These are phyloP conservation scores for Hemitrygon akajei DNA, from an alignment of 2,797 vertebrate genomes.

Conservation along the genomic window DNA sequence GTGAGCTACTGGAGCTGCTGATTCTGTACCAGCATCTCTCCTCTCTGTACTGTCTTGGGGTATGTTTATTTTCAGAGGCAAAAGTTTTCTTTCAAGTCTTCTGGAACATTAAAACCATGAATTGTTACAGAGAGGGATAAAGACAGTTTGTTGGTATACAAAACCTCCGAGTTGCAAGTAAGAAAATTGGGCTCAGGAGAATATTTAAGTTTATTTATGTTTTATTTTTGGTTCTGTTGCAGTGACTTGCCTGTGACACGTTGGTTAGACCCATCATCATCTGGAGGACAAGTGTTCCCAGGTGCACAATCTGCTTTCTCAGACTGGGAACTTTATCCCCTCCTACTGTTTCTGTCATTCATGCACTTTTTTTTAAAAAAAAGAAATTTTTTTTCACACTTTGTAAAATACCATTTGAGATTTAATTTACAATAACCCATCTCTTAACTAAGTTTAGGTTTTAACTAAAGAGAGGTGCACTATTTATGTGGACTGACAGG, in stretches of 20 bases:
- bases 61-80: slow-evolving; percentile 16
- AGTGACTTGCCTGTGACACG: not conserved
- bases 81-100: slow-evolving; percentile 29
- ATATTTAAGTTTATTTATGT: slow-evolving; percentile 21
- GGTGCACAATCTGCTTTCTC: not conserved
- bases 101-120: slow-evolving; percentile 27
- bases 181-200: not conserved
- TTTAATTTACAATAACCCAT: not conserved
- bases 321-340: not conserved
- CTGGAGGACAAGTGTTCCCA: not conserved
- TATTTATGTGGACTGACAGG: not conserved
- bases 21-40: not conserved
- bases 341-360: not conserved
- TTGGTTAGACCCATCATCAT: not conserved
- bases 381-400: not conserved
- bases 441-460: not conserved
- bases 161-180: not conserved
- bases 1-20: no score
- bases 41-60: slow-evolving; percentile 15
- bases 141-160: slow-evolving; percentile 17
- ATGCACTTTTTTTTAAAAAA: not conserved
- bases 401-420: not conserved
- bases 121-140: slow-evolving; percentile 12
- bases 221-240: not conserved
- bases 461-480: not conserved